Conservation (phyloP, 2,888 invertebrate genomes). For the Zygogramma bicolorata region DNA sequence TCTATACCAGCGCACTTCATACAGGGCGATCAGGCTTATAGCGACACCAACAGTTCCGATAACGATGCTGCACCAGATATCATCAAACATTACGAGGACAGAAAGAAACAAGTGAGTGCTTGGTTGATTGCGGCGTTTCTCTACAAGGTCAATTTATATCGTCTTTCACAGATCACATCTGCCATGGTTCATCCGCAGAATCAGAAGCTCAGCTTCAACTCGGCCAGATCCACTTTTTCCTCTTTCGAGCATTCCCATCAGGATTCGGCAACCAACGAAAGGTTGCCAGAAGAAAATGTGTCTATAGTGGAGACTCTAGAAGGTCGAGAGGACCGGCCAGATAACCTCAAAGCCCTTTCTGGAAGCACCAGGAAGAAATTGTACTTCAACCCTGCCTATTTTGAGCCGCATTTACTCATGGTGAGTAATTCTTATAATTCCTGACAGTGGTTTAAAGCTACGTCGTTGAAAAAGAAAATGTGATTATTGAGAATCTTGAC, state of each 20-base stretch:
- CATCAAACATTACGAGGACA: slow-evolving; percentile 60
- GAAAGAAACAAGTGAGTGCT: slow-evolving; percentile 61
- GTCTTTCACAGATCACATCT: slow-evolving; percentile 73
- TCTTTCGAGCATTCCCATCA: slow-evolving; percentile 63
- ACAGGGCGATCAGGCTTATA: slow-evolving; percentile 62
- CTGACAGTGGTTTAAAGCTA: too few species aligned
- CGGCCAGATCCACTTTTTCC: slow-evolving; percentile 31
- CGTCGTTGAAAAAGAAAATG: too few species aligned
- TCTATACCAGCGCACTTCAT: slow-evolving; percentile 75
- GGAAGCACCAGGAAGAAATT: slow-evolving; percentile 83
- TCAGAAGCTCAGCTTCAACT: slow-evolving; percentile 30
- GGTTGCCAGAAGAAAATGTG: slow-evolving; percentile 86
- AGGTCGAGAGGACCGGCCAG: slow-evolving; percentile 74
- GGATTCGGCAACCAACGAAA: slow-evolving; percentile 75
- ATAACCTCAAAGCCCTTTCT: slow-evolving; percentile 73
- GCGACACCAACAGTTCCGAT: slow-evolving; percentile 76
- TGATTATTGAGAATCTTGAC: too few species aligned
- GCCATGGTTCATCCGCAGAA: slow-evolving; percentile 77
- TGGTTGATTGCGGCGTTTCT: too few species aligned
- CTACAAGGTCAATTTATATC: too few species aligned
- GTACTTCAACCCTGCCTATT: slow-evolving; percentile 92
- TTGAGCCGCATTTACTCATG: slow-evolving; percentile 86
- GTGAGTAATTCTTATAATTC: slow-evolving; percentile 67
- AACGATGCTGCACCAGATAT: slow-evolving; percentile 72
- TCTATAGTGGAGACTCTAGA: slow-evolving; percentile 87